A percentile compares a stretch with the other conserved stretches of the same genome.
These are phyloP conservation scores for Macrosoma leucophasiata DNA, from an alignment of 2,888 invertebrate species.

Conservation along the genomic window DNA sequence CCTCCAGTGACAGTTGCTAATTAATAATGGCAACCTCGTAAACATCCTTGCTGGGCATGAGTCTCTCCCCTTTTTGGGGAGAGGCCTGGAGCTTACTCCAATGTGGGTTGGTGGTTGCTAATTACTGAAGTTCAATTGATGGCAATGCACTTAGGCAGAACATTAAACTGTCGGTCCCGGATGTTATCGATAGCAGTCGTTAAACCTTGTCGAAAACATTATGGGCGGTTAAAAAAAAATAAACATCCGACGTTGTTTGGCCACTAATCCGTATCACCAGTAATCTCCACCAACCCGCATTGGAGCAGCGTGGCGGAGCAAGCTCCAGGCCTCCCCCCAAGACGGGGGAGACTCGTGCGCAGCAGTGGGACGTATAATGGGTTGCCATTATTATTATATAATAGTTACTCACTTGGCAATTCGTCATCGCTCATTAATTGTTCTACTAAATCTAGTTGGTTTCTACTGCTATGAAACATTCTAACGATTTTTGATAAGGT, in stretches of 20 bases:
- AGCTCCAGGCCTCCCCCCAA: too few species aligned
- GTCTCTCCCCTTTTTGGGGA: not conserved
- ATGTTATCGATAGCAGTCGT: too few species aligned
- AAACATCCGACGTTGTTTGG: not conserved
- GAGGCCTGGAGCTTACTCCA: too few species aligned
- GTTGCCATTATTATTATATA: not conserved
- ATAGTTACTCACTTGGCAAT: slow-evolving; percentile 7
- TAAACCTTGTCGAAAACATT: too few species aligned
- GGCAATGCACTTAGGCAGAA: too few species aligned
- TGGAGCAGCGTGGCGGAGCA: too few species aligned
- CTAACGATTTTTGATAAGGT: too few species aligned
- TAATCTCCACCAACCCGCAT: too few species aligned
- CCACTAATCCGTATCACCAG: not conserved
- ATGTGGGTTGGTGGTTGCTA: too few species aligned
- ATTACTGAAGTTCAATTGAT: too few species aligned
- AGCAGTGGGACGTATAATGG: not conserved
- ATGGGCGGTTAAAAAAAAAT: not conserved
- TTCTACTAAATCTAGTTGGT: not conserved
- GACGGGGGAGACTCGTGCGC: too few species aligned
- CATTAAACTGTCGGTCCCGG: too few species aligned
- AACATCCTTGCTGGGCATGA: not conserved
- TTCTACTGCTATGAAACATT: not conserved
- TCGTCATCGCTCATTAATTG: slow-evolving; percentile 10
- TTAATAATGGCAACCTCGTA: not conserved
- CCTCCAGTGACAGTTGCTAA: not conserved